Evolutionary conservation across 2,797 vertebrate species (phyloP), one percentile per base, ranked within the genome.

Genomic region (Austrolebias charrua): DNA sequence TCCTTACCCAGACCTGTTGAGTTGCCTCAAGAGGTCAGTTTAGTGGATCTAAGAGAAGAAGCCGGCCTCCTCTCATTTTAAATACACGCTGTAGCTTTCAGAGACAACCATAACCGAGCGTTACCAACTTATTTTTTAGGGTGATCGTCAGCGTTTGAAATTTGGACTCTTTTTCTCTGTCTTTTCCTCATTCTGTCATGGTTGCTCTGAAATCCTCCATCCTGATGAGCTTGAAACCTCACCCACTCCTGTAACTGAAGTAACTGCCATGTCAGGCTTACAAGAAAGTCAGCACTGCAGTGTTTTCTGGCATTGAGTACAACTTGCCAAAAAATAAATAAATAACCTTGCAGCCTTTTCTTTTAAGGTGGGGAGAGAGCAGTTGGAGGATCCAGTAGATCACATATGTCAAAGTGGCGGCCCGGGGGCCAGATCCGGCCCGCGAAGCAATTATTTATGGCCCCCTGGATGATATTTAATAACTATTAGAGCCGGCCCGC

Each of bases 211-310:
- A 81, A 75, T 71, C 29, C 69, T 80, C 79, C 75, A 84, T 85
- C 81, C 78, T 80, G 78, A 70, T 72, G 55, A 70, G 80, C 78
- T 57, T 85, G 89, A 91, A 90, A 90, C 85, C 82, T 87, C 89
- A 90, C 79, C 89, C 84, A 80, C 82, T 59, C 15, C 66, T 88
- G 88, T 90, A 88, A 89, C 88, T 79, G 83, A 80, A 90, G 89
- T 80, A 88, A 88, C 88, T 90, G 86, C 82, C 83, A 82, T 88
- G 86, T 88, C 88, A 90, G 88, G 83, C 82, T 74, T 78, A 81
- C 74, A 74, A 77, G 74, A 85, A 88, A 86, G 88, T 82, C 80
- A 75, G 82, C 83, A 72, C 78, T 84, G 84, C 83, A 80, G 79
- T 75, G 79, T 80, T 85, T 77, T 76, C 83, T 90, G 89, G 88